A percentile compares a stretch with the other conserved stretches of the same genome.
phyloP scores from a whole-genome alignment of 2,113 vertebrate genomes.

The Myrmophylax atrothorax region DNA sequence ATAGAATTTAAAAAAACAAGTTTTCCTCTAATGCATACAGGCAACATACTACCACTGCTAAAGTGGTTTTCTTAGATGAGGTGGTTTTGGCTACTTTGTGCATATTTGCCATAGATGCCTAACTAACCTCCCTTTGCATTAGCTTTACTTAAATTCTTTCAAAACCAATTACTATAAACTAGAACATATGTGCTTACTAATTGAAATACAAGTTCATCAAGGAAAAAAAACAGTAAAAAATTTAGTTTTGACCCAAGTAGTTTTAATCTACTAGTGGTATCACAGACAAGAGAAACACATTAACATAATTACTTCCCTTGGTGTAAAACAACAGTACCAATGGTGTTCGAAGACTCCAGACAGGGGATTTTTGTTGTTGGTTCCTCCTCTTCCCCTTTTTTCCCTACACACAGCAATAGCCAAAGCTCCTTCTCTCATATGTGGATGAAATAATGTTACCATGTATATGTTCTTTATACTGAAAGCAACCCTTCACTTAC shows the following conservation, averaged over 20 bases:
- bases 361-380: not conserved
- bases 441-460: not conserved
- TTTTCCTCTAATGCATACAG: not conserved
- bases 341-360: not conserved
- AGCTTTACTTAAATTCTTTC: not conserved
- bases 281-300: not conserved
- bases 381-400: rapidly evolving
- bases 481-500: not conserved
- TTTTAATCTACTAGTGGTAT: not conserved
- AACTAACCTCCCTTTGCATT: not conserved
- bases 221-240: not conserved
- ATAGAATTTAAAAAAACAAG: not conserved
- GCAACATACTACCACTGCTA: not conserved
- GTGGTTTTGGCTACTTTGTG: not conserved
- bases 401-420: not conserved
- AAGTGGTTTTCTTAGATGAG: not conserved
- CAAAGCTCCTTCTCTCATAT: not conserved
- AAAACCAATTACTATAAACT: not conserved
- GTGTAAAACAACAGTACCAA: not conserved
- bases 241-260: not conserved
- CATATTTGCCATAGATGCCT: not conserved
- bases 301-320: not conserved
- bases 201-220: not conserved
- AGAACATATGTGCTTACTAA: not conserved
- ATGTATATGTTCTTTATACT: rapidly evolving